These are phyloP conservation scores for Axis porcinus DNA, from an alignment of 2,113 vertebrate species.

Conservation along the genomic window DNA sequence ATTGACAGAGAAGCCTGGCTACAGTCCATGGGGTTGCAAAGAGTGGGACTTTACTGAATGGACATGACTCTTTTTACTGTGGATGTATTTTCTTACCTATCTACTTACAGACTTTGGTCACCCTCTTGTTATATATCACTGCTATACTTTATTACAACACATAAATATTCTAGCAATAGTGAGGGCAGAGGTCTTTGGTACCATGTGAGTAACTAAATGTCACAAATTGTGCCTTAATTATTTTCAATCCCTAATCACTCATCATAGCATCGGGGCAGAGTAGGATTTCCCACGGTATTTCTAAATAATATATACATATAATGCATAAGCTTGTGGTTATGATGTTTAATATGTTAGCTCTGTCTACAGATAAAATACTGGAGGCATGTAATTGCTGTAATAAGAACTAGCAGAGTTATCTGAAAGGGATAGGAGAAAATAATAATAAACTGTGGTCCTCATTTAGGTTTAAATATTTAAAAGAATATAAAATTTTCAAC, in stretches of 20 bases:
- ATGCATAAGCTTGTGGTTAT: not conserved
- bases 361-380: not conserved
- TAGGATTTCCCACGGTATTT: not conserved
- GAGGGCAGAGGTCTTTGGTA: not conserved
- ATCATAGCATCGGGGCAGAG: not conserved
- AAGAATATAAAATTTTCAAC: not conserved
- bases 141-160: not conserved
- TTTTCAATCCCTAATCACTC: not conserved
- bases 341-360: not conserved
- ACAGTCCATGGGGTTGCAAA: not conserved
- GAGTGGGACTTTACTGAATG: fast-evolving
- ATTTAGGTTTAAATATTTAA: not conserved
- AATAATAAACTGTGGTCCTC: not conserved
- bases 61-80: not conserved
- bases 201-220: not conserved
- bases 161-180: not conserved
- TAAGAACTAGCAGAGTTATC: not conserved
- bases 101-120: not conserved
- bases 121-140: not conserved
- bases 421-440: not conserved
- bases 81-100: not conserved
- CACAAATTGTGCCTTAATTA: not conserved
- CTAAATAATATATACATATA: not conserved
- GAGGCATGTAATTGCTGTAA: not conserved
- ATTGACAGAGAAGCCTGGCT: not conserved